phyloP scores from a whole-genome alignment of 2,797 vertebrate species.

The Acanthornis magna region DNA sequence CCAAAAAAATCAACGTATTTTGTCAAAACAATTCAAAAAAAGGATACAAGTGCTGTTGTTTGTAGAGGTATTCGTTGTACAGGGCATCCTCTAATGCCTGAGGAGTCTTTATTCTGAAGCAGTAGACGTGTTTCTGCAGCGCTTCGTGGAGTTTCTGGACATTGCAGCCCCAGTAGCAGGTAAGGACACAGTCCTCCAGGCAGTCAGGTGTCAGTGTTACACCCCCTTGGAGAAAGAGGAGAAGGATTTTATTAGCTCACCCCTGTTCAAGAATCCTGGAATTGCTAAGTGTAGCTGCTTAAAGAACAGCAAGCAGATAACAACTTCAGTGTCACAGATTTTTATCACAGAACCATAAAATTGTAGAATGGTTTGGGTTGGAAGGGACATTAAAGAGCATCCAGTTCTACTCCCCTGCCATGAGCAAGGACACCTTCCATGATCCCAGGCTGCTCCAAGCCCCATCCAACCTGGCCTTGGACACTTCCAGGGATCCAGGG shows the following conservation, averaged over 20 bases:
- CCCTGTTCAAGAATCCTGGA: not conserved
- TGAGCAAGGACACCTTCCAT: not conserved
- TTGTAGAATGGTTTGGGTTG: not conserved
- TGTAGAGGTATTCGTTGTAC: slow-evolving; percentile 76
- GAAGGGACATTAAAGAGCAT: not conserved
- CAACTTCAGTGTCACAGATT: not conserved
- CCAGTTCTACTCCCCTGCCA: fast-evolving
- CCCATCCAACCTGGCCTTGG: fast-evolving
- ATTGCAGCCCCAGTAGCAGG: slow-evolving; percentile 92
- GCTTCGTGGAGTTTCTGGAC: slow-evolving; percentile 83
- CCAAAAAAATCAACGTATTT: slow-evolving; percentile 1
- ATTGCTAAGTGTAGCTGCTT: not conserved
- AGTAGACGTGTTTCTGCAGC: slow-evolving; percentile 80
- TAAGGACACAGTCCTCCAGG: slow-evolving; percentile 87
- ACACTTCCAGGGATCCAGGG: not conserved
- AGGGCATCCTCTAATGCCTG: slow-evolving; percentile 82
- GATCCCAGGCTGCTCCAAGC: fast-evolving
- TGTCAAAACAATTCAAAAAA: slow-evolving; percentile 19
- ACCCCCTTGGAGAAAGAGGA: slow-evolving; percentile 74
- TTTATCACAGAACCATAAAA: not conserved
- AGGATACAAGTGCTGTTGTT: slow-evolving; percentile 90
- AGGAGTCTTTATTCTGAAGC: slow-evolving; percentile 77
- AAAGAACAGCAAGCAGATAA: not conserved
- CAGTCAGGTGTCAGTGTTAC: slow-evolving; percentile 80
- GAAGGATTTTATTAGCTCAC: not conserved